Percentiles rank a stretch among this genome's conserved stretches.
Evolutionary conservation across 2,888 invertebrate species (phyloP).

Genomic region (Xestobium rufovillosum): DNA sequence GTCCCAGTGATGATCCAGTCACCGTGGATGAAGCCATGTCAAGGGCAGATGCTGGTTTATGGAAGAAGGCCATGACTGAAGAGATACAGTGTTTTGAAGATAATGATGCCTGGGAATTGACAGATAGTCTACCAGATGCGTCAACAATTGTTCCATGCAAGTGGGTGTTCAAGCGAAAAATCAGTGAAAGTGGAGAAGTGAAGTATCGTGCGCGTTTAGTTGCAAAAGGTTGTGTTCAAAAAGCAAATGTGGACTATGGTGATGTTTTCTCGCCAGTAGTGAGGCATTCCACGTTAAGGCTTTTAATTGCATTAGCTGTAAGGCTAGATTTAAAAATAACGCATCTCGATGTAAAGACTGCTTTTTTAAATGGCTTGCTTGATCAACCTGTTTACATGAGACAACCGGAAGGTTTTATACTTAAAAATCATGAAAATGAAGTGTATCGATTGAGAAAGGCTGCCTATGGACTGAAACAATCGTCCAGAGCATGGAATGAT

Average conservation of each 20-base stretch:
- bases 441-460: slow-evolving; percentile 19
- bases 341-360: slow-evolving; percentile 26
- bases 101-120: slow-evolving; percentile 28
- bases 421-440: slow-evolving; percentile 11
- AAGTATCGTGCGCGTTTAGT: slow-evolving; percentile 20
- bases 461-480: slow-evolving; percentile 24
- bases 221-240: slow-evolving; percentile 20
- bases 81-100: slow-evolving; percentile 26
- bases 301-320: slow-evolving; percentile 21
- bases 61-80: slow-evolving; percentile 27
- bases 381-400: slow-evolving; percentile 24
- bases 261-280: slow-evolving; percentile 26
- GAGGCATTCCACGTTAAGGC: slow-evolving; percentile 21
- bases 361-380: slow-evolving; percentile 26
- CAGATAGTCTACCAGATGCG: slow-evolving; percentile 19
- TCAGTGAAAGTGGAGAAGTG: slow-evolving; percentile 18
- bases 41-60: slow-evolving; percentile 21
- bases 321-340: slow-evolving; percentile 16
- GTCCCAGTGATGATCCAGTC: slow-evolving; percentile 16
- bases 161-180: slow-evolving; percentile 29
- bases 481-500: slow-evolving; percentile 19
- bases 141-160: slow-evolving; percentile 24
- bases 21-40: slow-evolving; percentile 24
- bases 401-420: slow-evolving; percentile 21
- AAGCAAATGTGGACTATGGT: slow-evolving; percentile 19